phyloP scores from a whole-genome alignment of 2,888 invertebrate species.

The Zeuzera pyrina region DNA sequence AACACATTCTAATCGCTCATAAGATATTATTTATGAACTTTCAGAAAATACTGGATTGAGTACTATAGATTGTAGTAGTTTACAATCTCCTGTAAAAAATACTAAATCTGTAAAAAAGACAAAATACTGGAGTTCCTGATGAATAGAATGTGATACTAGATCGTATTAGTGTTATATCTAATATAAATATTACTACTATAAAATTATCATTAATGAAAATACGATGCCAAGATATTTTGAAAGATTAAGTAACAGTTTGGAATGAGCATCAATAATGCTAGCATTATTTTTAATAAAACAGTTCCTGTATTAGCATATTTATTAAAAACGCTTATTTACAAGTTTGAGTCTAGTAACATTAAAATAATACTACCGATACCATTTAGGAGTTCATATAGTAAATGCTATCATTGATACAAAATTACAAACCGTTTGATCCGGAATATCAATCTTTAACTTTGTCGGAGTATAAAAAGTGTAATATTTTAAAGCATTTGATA shows the following conservation, averaged over 20 bases:
- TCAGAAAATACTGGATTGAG: constrained; percentile 6
- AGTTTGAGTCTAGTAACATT: background rate
- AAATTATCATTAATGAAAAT: constrained; percentile 9
- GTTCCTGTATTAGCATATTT: background rate
- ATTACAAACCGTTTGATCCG: constrained; percentile 2
- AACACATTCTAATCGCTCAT: constrained; percentile 7
- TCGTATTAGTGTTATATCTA: constrained; percentile 9
- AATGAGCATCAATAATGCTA: constrained; percentile 9
- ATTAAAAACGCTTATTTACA: background rate
- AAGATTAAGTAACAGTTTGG: constrained; percentile 8
- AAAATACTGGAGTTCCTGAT: constrained; percentile 8
- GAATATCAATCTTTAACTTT: constrained; percentile 3
- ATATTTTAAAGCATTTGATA: constrained; percentile 2
- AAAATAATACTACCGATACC: constrained; percentile 7
- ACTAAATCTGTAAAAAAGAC: constrained; percentile 6
- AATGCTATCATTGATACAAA: too few species aligned
- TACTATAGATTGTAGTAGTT: constrained; percentile 7
- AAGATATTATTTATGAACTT: constrained; percentile 8
- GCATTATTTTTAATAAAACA: constrained; percentile 8
- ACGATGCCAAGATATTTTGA: constrained; percentile 8
- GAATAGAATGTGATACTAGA: constrained; percentile 8
- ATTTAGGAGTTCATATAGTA: constrained; percentile 6
- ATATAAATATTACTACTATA: constrained; percentile 9
- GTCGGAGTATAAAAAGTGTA: constrained; percentile 5
- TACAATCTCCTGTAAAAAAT: constrained; percentile 6